Evolutionary conservation across 1,140 invertebrate genomes (phyloP), one percentile per base, ranked within the genome.

Genomic region (Thereuonema tuberculata): DNA sequence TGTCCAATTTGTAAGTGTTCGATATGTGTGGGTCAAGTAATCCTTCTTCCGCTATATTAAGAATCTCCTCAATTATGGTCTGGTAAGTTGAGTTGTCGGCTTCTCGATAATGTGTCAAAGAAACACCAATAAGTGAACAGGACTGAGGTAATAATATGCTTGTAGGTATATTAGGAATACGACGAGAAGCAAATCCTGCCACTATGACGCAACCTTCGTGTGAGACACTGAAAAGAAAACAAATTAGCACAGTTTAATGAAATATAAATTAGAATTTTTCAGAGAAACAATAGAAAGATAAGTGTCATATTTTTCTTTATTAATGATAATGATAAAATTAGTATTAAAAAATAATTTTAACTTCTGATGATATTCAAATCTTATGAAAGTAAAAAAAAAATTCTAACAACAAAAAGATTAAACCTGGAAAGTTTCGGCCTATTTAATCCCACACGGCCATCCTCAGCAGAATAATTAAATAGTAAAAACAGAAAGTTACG

Each of bases 141-240:
- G 71, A 70, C 57, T 71, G 67, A 17, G 71, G 69, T 64, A 74
- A 56, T 1, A 78, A 64, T 15, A 71, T 60, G 62, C 73, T 71
- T 24, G 70, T 67, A 14, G 69, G 65, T 47, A 71, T 64, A 28
- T 70, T 59, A 54, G 75, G 74, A 29, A 76, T 71, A 48, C 72
- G 68, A 47, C 68, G 69, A 23, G 74, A 72, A 12, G 77, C 74
- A 66, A 78, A 75, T n/a, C 80, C 80, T 61, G 78, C 78, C 3
- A 82, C 69, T 47, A 81, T 68, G 2, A 80, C 67, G 65, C 75
- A 76, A 12, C 78, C 80, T 76, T 79, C 74, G 60, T 72, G 71
- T 29, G 67, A 70, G 29, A 77, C 64, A 62, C 75, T 78, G 56
- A 26, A 64, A 66, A 50, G 23, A 31, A 23, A 49, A 61, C 47